phyloP scores from a whole-genome alignment of 1,140 invertebrate species.

The Drosophila yakuba region DNA sequence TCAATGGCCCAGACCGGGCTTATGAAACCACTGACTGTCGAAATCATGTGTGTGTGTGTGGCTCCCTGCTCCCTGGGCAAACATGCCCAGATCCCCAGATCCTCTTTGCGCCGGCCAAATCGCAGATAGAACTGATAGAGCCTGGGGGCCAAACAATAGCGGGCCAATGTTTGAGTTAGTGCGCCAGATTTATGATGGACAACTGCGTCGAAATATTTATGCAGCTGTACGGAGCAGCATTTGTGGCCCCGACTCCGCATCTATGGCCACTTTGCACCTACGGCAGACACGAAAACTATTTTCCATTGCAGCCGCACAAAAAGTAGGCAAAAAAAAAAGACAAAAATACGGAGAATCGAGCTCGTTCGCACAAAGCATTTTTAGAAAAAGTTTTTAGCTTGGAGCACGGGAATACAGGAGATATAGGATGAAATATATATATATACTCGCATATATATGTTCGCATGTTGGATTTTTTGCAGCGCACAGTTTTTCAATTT shows the following conservation, averaged over 20 bases:
- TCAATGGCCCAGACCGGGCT: slow-evolving; percentile 25
- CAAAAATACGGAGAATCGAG: not conserved
- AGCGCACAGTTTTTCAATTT: slow-evolving; percentile 41
- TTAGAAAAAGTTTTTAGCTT: slow-evolving; percentile 61
- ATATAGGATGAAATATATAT: slow-evolving; percentile 9
- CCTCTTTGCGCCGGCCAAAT: slow-evolving; percentile 49
- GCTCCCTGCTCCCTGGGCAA: not conserved
- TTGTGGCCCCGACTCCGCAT: slow-evolving; percentile 2
- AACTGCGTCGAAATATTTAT: slow-evolving; percentile 66
- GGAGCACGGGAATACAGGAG: slow-evolving; percentile 17
- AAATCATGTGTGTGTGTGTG: not conserved
- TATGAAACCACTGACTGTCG: slow-evolving; percentile 25
- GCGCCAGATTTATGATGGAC: slow-evolving; percentile 68
- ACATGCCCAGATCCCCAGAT: slow-evolving; percentile 22
- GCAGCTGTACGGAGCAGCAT: slow-evolving; percentile 30
- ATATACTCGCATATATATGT: slow-evolving; percentile 4
- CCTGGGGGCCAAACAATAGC: slow-evolving; percentile 40
- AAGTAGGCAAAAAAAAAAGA: not conserved
- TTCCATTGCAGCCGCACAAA: slow-evolving; percentile 46
- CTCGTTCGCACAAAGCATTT: slow-evolving; percentile 39
- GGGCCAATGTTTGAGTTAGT: slow-evolving; percentile 57
- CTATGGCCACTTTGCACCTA: slow-evolving; percentile 58
- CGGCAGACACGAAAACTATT: slow-evolving; percentile 56
- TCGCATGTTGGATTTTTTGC: slow-evolving; percentile 11
- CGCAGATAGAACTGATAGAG: slow-evolving; percentile 43